Conservation (phyloP, 1,140 invertebrate species). For the Drosophila sechellia region DNA sequence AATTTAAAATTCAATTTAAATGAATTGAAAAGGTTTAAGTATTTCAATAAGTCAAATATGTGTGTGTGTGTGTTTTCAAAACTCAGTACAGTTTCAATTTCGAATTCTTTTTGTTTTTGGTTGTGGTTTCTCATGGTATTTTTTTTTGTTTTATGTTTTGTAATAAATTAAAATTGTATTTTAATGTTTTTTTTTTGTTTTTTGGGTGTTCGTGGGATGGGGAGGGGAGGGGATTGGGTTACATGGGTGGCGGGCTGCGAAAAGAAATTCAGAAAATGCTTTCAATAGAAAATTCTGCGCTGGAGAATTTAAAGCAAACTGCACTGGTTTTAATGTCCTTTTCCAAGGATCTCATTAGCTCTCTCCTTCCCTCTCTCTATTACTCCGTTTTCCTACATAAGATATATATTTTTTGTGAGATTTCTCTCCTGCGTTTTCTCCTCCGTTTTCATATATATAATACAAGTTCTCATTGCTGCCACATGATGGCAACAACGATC, state of each 20-base stretch:
- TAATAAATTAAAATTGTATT: conserved; percentile 55
- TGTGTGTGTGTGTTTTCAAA: conserved; percentile 25
- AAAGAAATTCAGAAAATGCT: conserved; percentile 69
- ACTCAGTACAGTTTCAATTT: conserved; percentile 59
- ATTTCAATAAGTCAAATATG: conserved; percentile 32
- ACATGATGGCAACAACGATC: conserved; percentile 32
- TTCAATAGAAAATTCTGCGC: conserved; percentile 60
- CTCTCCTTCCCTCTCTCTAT: not conserved
- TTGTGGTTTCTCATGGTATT: conserved; percentile 4
- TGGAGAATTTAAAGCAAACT: conserved; percentile 76
- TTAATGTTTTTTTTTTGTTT: conserved; percentile 21
- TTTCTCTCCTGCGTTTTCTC: conserved; percentile 11
- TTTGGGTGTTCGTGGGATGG: not conserved
- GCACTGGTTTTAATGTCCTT: conserved; percentile 63
- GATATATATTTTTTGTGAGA: conserved; percentile 2
- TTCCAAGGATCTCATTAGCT: conserved; percentile 17
- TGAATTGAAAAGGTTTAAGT: conserved; percentile 53
- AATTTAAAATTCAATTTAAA: conserved; percentile 72
- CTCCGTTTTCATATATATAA: conserved; percentile 54
- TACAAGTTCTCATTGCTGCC: conserved; percentile 66
- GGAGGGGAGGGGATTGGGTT: not conserved
- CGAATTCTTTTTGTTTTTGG: conserved; percentile 35
- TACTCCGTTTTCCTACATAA: not conserved
- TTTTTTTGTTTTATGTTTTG: conserved; percentile 10
- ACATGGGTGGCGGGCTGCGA: not conserved